Conservation (phyloP, 2,113 vertebrate genomes). For the Edolisoma coerulescens region DNA sequence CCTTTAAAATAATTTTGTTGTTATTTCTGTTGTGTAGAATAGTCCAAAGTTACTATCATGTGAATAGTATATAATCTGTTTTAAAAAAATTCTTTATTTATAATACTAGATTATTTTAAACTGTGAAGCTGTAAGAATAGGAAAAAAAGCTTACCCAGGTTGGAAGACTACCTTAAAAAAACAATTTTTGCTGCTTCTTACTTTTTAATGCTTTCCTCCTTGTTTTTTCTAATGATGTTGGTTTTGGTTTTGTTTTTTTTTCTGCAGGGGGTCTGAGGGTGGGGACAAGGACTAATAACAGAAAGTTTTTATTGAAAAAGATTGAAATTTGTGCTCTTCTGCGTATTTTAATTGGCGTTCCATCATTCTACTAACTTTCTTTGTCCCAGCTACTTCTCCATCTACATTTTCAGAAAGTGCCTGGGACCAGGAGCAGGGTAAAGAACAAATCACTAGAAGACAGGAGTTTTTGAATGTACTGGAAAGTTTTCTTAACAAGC, state of each 20-base stretch:
- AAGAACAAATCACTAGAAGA: background rate
- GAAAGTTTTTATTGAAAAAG: background rate
- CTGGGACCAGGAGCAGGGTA: background rate
- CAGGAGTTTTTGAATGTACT: background rate
- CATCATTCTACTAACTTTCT: background rate
- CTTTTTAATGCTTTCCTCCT: background rate
- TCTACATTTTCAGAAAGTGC: background rate
- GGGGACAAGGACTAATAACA: background rate
- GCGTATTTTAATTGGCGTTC: background rate
- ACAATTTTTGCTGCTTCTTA: background rate
- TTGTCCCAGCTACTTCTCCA: background rate
- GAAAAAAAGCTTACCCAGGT: background rate
- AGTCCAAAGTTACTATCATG: background rate
- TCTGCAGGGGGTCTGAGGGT: fast-evolving
- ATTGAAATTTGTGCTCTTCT: background rate
- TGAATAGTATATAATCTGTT: fast-evolving
- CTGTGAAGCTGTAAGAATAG: background rate
- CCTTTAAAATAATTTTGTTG: background rate
- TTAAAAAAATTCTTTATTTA: background rate
- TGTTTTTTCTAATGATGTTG: background rate
- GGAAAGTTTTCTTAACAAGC: background rate
- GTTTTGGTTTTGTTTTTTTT: background rate
- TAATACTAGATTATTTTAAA: background rate
- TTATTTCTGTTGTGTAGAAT: background rate
- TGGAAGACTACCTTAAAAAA: background rate